These are phyloP conservation scores for Dryobotodes eremita DNA, from an alignment of 2,888 invertebrate genomes.

Conservation along the genomic window DNA sequence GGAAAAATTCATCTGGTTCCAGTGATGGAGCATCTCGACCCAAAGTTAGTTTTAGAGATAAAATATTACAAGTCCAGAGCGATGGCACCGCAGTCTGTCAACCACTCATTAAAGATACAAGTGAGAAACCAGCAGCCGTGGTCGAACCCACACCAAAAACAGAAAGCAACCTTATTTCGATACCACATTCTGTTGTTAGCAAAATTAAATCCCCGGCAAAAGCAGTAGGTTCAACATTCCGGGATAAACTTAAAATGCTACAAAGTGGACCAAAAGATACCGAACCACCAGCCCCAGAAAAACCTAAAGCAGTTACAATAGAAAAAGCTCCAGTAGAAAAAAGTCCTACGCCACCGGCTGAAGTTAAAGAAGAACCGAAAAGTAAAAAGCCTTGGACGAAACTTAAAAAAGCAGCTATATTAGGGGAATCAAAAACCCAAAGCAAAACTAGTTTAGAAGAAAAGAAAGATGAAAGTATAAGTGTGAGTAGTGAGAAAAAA, in stretches of 20 bases:
- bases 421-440: conserved; percentile 88
- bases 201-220: conserved; percentile 90
- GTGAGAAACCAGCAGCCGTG: conserved; percentile 86
- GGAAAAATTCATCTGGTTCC: conserved; percentile 88
- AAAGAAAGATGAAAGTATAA: conserved; percentile 76
- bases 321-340: conserved; percentile 83
- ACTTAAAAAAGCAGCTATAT: conserved; percentile 93
- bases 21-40: conserved; percentile 87
- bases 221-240: conserved; percentile 86
- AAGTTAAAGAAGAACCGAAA: conserved; percentile 82
- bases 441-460: conserved; percentile 84
- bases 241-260: conserved; percentile 88
- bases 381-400: conserved; percentile 94
- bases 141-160: conserved; percentile 88
- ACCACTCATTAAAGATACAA: conserved; percentile 84
- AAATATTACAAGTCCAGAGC: conserved; percentile 91
- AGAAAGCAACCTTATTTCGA: conserved; percentile 87
- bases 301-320: conserved; percentile 74
- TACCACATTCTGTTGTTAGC: conserved; percentile 89
- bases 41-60: conserved; percentile 92
- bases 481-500: conserved; percentile 68
- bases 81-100: conserved; percentile 88
- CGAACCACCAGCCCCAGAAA: conserved; percentile 75
- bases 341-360: conserved; percentile 76
- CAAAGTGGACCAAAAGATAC: conserved; percentile 84